Conservation (phyloP, 2,888 invertebrate species). For the Vesta saturnalis region DNA sequence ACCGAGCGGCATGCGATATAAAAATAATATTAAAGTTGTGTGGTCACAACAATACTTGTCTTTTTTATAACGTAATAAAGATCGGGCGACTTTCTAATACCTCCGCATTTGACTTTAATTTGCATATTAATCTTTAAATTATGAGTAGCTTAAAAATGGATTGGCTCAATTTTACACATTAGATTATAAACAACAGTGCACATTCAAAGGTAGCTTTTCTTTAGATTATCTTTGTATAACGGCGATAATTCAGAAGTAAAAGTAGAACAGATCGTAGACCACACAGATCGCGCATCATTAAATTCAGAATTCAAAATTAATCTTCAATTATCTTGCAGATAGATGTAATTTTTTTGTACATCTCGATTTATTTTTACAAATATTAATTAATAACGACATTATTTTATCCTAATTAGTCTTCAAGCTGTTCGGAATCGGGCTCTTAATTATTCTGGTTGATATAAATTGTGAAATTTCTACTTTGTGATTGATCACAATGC, state of each 20-base stretch:
- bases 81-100: too few relatives aligned
- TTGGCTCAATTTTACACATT: neutral
- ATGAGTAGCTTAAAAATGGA: too few relatives aligned
- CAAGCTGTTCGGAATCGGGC: neutral
- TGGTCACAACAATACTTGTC: too few relatives aligned
- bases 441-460: too few relatives aligned
- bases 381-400: neutral
- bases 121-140: too few relatives aligned
- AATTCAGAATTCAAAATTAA: slow-evolving; percentile 12
- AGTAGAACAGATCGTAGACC: slow-evolving; percentile 32
- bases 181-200: slow-evolving; percentile 12
- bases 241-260: slow-evolving; percentile 34
- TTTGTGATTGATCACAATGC: too few relatives aligned
- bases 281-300: slow-evolving; percentile 32
- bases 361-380: neutral
- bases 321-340: neutral
- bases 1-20: too few relatives aligned
- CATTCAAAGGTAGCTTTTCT: slow-evolving; percentile 18
- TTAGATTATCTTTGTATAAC: slow-evolving; percentile 28
- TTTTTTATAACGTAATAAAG: neutral
- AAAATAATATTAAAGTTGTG: too few relatives aligned
- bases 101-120: too few relatives aligned
- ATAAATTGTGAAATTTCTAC: too few relatives aligned
- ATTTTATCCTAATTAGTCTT: neutral
- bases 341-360: slow-evolving; percentile 1